Evolutionary conservation across 1,140 invertebrate genomes (phyloP), one percentile per base, ranked within the genome.

Genomic region (Scaptomyza hsui): DNA sequence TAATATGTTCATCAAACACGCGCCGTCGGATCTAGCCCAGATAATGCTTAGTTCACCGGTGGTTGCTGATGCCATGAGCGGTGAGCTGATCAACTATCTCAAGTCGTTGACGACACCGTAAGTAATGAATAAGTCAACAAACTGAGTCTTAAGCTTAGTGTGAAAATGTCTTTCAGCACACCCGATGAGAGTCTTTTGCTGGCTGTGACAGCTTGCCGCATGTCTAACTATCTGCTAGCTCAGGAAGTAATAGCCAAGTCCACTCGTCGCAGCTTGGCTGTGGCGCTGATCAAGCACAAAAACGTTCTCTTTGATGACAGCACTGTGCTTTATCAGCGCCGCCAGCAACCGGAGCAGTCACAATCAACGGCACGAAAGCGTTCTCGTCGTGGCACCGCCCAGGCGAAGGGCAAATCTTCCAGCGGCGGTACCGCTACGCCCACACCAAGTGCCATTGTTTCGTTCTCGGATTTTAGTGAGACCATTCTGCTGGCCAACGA

Each of bases 381-480:
- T 12, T 15, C 49, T 0, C 61, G 82, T 29, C 67, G 78, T 15
- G 37, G 42, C 15, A 19, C 15, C 2, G 12, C 45, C 0, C 60
- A 48, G 12, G 5, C 48, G 0, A 88, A 65, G 35, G 61, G 32
- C 3, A 86, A 75, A 45, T 16, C 32, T 2, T 7, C 42, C 15
- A 32, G 10, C 47, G 15, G 10, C 15, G 15, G 48, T 9, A 35
- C 56, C 9, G 15, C 60, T 4, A 78, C 72, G 13, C 65, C 88
- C 15, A 75, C 68, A n/a, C 41, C 47, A 0, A 78, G 35, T 60
- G 69, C 68, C 18, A 85, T 90, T 6, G 73, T 90, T 12, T 85
- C 89, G 1, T 91, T 91, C 21, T 91, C 90, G 1, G 90, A 91
- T 52, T 90, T 91, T 18, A 85, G 81, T 29, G 90, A 91, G 51